A percentile compares a stretch with the other conserved stretches of the same genome.
phyloP scores from a whole-genome alignment of 2,113 vertebrate species.

The Myxocyprinus asiaticus region DNA sequence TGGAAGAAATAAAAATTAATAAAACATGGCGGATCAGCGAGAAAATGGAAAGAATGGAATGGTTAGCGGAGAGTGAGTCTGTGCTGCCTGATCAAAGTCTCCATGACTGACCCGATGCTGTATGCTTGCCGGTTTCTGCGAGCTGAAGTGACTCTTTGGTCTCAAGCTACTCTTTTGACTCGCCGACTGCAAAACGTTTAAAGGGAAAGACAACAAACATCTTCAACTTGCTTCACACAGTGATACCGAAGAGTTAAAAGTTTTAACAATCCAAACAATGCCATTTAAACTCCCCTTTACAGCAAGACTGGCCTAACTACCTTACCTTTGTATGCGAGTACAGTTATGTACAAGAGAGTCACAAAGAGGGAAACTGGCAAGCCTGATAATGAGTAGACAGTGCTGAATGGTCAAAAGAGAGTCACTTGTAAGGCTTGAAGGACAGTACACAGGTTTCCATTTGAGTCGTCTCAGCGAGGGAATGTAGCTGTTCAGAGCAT shows the following conservation, averaged over 20 bases:
- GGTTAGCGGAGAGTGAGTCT: no score
- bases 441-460: conserved; percentile 65
- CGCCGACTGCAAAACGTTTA: no score
- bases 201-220: no score
- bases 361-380: conserved; percentile 37
- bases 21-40: no score
- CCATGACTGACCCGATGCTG: no score
- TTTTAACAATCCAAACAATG: not conserved
- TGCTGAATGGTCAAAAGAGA: conserved; percentile 64
- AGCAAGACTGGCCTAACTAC: not conserved
- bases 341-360: conserved; percentile 41
- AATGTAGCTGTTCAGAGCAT: conserved; percentile 48
- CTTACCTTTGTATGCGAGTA: conserved; percentile 19
- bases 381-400: conserved; percentile 67
- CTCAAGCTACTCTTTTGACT: no score
- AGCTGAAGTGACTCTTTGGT: no score
- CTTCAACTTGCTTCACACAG: no score
- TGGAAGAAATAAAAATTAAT: no score
- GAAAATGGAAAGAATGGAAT: no score
- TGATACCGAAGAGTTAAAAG: not conserved
- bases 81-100: no score
- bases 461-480: conserved; percentile 55
- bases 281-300: not conserved
- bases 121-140: no score
- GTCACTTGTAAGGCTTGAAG: conserved; percentile 67